These are phyloP conservation scores for Alcedo atthis DNA, from an alignment of 2,797 vertebrate genomes.

Conservation along the genomic window DNA sequence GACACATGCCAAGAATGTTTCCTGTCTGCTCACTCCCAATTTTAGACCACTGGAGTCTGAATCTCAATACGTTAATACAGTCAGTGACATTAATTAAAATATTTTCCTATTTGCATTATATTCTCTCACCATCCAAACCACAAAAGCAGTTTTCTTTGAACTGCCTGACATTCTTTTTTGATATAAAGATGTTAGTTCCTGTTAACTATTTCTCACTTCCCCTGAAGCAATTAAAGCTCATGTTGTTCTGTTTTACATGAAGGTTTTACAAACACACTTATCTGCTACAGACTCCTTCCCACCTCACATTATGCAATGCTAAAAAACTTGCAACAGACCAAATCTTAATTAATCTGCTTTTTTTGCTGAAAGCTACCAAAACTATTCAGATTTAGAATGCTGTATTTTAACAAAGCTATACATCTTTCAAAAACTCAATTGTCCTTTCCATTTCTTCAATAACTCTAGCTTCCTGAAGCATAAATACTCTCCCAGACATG, in stretches of 20 bases:
- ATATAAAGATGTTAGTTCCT: background rate
- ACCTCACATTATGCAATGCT: background rate
- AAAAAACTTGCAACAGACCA: background rate
- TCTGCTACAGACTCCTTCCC: background rate
- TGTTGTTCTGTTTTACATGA: background rate
- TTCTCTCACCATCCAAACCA: background rate
- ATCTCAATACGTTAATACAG: background rate
- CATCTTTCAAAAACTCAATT: background rate
- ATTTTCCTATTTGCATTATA: background rate
- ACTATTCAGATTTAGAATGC: background rate
- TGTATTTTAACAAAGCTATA: background rate
- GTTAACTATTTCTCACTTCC: background rate
- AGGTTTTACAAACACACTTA: background rate
- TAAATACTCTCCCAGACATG: background rate
- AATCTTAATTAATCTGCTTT: background rate
- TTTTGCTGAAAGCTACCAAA: background rate
- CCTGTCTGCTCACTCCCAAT: background rate
- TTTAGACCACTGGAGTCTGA: background rate
- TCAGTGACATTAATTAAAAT: background rate
- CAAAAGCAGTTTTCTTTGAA: background rate
- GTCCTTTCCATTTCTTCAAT: background rate
- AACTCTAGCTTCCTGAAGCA: background rate
- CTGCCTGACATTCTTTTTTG: background rate
- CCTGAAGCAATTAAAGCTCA: background rate
- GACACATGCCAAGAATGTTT: background rate